Evolutionary conservation across 2,113 vertebrate genomes (phyloP).

Genomic region (Planiliza haematocheilus): DNA sequence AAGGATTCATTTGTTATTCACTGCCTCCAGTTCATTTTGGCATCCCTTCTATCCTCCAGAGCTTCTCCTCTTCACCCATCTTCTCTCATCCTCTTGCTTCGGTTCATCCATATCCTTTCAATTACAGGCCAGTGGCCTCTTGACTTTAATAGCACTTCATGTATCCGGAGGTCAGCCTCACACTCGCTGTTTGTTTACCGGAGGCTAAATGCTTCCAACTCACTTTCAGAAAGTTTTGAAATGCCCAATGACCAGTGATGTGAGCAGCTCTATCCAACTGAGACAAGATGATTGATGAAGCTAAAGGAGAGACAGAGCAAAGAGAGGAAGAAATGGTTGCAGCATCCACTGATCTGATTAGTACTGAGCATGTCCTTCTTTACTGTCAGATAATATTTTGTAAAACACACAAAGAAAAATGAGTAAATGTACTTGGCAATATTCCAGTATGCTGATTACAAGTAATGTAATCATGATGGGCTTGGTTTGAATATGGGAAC

Average conservation of each 20-base stretch:
- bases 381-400: background rate
- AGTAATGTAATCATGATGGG: background rate
- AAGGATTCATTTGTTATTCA: constrained; percentile 31
- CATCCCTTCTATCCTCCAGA: background rate
- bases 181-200: background rate
- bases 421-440: constrained; percentile 12
- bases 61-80: background rate
- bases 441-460: background rate
- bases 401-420: constrained; percentile 2
- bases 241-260: background rate
- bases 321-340: background rate
- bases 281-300: background rate
- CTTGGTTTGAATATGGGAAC: background rate
- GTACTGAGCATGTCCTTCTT: background rate
- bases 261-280: background rate
- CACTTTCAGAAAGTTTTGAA: background rate
- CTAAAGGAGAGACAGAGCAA: fast-evolving
- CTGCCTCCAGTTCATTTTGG: constrained; percentile 26
- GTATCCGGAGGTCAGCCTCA: background rate
- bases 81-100: constrained; percentile 8
- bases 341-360: background rate
- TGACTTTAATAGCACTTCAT: constrained; percentile 18
- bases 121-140: constrained; percentile 38
- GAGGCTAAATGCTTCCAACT: background rate
- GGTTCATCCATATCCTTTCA: constrained; percentile 48